These are phyloP conservation scores for Donacobius atricapilla DNA, from an alignment of 2,113 vertebrate species.

Conservation along the genomic window DNA sequence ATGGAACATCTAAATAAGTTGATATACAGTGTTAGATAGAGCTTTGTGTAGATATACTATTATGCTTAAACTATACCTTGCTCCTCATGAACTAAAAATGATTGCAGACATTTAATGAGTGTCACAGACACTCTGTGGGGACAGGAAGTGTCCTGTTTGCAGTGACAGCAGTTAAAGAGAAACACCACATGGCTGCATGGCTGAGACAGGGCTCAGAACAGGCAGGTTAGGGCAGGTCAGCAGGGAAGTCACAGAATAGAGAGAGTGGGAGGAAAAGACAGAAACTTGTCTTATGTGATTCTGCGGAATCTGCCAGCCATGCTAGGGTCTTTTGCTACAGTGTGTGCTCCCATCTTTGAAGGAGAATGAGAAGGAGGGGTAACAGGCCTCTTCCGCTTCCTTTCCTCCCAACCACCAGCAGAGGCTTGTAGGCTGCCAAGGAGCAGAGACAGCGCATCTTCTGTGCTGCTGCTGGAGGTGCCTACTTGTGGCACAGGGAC, in stretches of 20 bases:
- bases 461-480: background rate
- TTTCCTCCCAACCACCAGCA: background rate
- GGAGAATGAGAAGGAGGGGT: background rate
- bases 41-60: background rate
- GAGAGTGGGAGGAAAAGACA: background rate
- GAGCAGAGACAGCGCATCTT: background rate
- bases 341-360: background rate
- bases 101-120: background rate
- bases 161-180: background rate
- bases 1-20: background rate
- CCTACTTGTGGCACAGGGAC: background rate
- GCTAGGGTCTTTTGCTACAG: background rate
- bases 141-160: background rate
- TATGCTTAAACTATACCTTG: background rate
- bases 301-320: background rate
- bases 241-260: rapidly evolving
- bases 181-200: background rate
- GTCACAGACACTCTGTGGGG: background rate
- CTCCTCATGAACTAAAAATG: background rate
- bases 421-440: background rate
- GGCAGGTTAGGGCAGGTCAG: background rate
- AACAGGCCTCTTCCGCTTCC: background rate
- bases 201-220: background rate
- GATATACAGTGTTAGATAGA: background rate
- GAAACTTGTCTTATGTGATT: background rate